These are phyloP conservation scores for Phoeniculus purpureus DNA, from an alignment of 2,797 vertebrate species.

Conservation along the genomic window DNA sequence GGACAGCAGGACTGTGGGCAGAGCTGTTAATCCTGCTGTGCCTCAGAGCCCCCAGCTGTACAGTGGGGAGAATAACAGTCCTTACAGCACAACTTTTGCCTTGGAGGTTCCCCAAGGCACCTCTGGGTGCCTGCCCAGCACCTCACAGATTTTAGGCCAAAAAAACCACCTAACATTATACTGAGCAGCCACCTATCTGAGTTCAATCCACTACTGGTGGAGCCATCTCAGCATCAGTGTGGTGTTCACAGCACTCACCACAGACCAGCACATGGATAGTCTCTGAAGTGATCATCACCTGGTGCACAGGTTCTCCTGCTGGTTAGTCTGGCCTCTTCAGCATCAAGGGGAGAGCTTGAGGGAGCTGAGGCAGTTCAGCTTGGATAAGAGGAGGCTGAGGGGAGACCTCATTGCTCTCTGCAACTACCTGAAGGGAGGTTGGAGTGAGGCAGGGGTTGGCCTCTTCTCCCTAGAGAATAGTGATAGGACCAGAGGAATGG, in stretches of 20 bases:
- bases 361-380: too few relatives aligned
- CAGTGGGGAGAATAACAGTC: background rate
- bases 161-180: accelerated
- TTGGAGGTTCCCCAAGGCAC: background rate
- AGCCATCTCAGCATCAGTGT: background rate
- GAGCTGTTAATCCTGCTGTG: background rate
- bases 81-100: background rate
- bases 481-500: too few relatives aligned
- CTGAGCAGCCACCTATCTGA: background rate
- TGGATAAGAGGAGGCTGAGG: too few relatives aligned
- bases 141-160: accelerated
- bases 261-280: accelerated
- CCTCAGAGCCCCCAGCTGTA: conserved; percentile 39
- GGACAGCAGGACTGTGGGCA: background rate
- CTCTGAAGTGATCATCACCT: background rate
- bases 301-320: background rate
- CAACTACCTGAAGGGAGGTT: too few relatives aligned
- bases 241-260: accelerated
- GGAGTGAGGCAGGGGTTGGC: too few relatives aligned
- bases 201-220: background rate
- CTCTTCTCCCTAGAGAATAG: too few relatives aligned
- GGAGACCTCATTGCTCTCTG: too few relatives aligned
- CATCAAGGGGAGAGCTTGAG: too few relatives aligned
- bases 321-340: background rate
- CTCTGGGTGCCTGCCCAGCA: background rate